Percentiles rank a stretch among this genome's conserved stretches.
Conservation (phyloP, 1,140 invertebrate genomes). For the Aphelinus certus region DNA sequence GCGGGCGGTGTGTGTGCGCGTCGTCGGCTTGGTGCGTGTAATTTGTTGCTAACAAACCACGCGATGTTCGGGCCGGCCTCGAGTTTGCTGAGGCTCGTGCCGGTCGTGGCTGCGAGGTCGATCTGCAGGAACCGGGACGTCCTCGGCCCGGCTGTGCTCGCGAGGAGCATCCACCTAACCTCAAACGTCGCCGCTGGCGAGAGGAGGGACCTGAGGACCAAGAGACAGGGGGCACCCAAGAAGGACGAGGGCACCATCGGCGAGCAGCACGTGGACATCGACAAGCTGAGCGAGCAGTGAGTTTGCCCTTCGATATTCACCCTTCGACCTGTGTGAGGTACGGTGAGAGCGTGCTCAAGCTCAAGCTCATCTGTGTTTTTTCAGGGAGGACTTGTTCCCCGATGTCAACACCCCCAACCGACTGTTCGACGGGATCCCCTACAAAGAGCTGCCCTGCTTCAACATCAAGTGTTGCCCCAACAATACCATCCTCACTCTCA, state of each 20-base stretch:
- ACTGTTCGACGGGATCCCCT: slow-evolving; percentile 82
- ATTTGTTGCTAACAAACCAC: too few species aligned
- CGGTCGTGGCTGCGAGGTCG: not conserved
- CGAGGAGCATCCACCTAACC: slow-evolving; percentile 57
- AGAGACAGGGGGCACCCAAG: slow-evolving; percentile 67
- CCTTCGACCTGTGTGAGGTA: not conserved
- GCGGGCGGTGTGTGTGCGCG: too few species aligned
- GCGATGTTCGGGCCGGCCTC: slow-evolving; percentile 9
- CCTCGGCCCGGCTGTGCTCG: not conserved
- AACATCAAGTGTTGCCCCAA: slow-evolving; percentile 84
- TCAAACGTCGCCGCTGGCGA: slow-evolving; percentile 53
- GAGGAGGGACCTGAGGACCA: slow-evolving; percentile 68
- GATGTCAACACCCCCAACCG: slow-evolving; percentile 75
- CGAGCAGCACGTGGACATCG: slow-evolving; percentile 71
- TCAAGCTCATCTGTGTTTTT: slow-evolving; percentile 57
- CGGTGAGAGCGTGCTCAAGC: not conserved
- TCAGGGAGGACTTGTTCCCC: slow-evolving; percentile 78
- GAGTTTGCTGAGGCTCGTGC: not conserved
- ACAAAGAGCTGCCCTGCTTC: slow-evolving; percentile 81
- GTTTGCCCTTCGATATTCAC: not conserved
- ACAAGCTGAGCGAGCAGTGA: slow-evolving; percentile 55
- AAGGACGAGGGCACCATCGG: slow-evolving; percentile 76
- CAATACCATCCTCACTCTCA: slow-evolving; percentile 85
- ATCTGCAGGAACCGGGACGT: not conserved
- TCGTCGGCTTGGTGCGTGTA: too few species aligned